These are phyloP conservation scores for Hesperia comma DNA, from an alignment of 2,888 invertebrate species.

Conservation along the genomic window DNA sequence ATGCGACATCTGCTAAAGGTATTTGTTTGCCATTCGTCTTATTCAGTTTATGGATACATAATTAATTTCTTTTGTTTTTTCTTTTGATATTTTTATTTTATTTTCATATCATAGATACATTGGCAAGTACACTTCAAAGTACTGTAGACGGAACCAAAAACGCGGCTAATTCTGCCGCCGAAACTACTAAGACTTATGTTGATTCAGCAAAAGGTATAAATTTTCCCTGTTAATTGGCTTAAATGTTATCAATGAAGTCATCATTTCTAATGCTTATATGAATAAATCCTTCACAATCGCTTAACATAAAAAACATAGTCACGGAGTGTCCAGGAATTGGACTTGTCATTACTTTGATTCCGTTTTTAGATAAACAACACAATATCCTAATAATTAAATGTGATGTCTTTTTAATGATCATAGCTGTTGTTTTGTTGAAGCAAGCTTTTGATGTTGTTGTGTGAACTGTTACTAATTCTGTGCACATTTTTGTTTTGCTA, in stretches of 20 bases:
- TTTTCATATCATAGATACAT: slow-evolving; percentile 47
- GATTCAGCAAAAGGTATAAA: slow-evolving; percentile 67
- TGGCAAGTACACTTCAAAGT: slow-evolving; percentile 52
- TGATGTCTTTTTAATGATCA: slow-evolving; percentile 6
- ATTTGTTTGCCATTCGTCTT: slow-evolving; percentile 24
- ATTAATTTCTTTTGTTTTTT: slow-evolving; percentile 42
- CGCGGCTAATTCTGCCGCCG: slow-evolving; percentile 57
- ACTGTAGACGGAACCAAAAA: slow-evolving; percentile 64
- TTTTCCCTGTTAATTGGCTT: slow-evolving; percentile 17
- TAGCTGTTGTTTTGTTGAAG: slow-evolving; percentile 28
- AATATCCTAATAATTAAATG: neutral
- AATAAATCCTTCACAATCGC: neutral
- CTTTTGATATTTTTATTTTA: slow-evolving; percentile 36
- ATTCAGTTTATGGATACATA: neutral
- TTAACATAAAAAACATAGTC: neutral
- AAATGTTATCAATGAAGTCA: slow-evolving; percentile 1
- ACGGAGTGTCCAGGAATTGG: neutral
- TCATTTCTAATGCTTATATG: neutral
- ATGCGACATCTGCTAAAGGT: slow-evolving; percentile 52
- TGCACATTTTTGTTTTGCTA: slow-evolving; percentile 49
- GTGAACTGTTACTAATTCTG: slow-evolving; percentile 43
- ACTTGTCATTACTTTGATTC: neutral
- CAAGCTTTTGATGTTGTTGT: slow-evolving; percentile 39
- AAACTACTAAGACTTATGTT: slow-evolving; percentile 61
- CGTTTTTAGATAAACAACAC: neutral